Evolutionary conservation across 1,140 invertebrate genomes (phyloP).

Genomic region (Venustaconcha ellipsiformis): DNA sequence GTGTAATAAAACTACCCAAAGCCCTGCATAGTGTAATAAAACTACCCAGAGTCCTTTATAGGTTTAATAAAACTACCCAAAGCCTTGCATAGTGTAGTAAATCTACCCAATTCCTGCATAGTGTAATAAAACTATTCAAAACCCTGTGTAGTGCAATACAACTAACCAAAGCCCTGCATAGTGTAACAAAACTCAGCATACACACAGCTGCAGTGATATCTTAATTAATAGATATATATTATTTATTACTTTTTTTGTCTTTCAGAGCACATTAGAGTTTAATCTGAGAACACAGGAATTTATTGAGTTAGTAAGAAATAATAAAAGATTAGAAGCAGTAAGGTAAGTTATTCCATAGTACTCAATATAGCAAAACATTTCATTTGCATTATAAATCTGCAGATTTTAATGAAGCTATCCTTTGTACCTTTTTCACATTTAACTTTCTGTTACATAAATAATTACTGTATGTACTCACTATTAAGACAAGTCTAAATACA

Average conservation of each 20-base stretch:
- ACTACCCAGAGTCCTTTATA: too few species aligned
- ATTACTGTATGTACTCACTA: not conserved
- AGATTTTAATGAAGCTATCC: not conserved
- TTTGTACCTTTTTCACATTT: not conserved
- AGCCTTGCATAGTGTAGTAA: too few species aligned
- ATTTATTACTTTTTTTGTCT: constrained; percentile 23
- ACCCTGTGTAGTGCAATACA: too few species aligned
- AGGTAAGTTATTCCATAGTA: constrained; percentile 67
- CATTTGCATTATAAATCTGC: not conserved
- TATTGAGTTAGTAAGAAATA: constrained; percentile 90
- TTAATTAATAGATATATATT: not conserved
- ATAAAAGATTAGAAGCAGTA: constrained; percentile 90
- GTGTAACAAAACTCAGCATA: too few species aligned
- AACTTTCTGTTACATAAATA: not conserved
- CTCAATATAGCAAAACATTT: not conserved
- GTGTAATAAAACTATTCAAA: too few species aligned
- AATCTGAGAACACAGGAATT: constrained; percentile 95
- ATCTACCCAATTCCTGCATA: too few species aligned
- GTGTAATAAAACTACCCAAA: too few species aligned
- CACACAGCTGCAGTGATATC: too few species aligned
- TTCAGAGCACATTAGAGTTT: constrained; percentile 75
- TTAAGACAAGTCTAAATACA: too few species aligned
- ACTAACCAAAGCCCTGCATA: too few species aligned
- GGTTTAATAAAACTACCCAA: too few species aligned
- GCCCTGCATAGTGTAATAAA: too few species aligned